Evolutionary conservation across 1,140 invertebrate species (phyloP), one percentile per base, ranked within the genome.

Genomic region (Leptopilina boulardi): DNA sequence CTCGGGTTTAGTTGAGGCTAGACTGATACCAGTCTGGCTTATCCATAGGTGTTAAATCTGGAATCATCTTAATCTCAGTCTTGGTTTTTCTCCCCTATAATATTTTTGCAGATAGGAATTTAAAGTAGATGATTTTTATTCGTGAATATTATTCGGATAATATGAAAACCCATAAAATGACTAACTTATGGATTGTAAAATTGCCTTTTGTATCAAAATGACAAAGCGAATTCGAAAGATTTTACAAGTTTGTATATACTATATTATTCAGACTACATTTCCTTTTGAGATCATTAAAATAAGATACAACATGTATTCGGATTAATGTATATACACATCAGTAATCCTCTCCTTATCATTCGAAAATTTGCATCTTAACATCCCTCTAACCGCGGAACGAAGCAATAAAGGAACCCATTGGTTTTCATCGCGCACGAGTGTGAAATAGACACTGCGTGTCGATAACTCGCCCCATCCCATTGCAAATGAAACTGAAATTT

Each of bases 381-480:
- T 66, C 59, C 59, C 59, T 30, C 59, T 66, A 66, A 66, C 59
- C 59, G 59, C 59, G 26, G 26, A 66, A 26, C 21, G 13, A 66
- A 30, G 59, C 21, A 66, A 66, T 66, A 66, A 66, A 66, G 59
- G 59, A 66, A 66, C 59, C 59, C 59, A 66, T 66, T 30, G 59
- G 59, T 30, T 66, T 66, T 66, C 21, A 66, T 66, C 59, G 23
- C 59, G 59, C 59, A 30, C 59, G 59, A 66, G 59, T 66, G 23
- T 66, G 59, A 66, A 66, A 66, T 66, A 66, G 59, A 66, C 59
- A 66, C 59, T 66, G 59, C 59, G 59, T 66, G 59, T 66, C 59
- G 59, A 66, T 66, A 66, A 34, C 59, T 66, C 59, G 56, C 56
- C 56, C 23, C 56, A 56, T 26, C 59, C 59, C 56, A 30, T 30